phyloP scores from a whole-genome alignment of 2,888 invertebrate species.

The Nemurella pictetii region DNA sequence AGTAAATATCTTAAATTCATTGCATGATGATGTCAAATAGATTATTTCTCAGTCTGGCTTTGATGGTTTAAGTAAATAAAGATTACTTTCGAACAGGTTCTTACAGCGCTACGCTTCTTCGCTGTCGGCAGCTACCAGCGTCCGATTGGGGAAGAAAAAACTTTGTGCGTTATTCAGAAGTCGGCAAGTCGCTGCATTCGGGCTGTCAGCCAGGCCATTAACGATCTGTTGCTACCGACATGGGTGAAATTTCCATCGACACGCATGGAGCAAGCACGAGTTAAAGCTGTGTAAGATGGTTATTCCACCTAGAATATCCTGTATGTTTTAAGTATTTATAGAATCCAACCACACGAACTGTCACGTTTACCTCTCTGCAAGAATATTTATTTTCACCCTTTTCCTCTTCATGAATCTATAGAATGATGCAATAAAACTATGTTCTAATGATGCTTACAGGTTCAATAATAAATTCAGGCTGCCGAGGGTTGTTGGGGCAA shows the following conservation, averaged over 20 bases:
- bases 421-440: no score
- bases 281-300: neutral
- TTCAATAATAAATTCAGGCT: neutral
- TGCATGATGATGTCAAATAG: neutral
- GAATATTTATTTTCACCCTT: no score
- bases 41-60: no score
- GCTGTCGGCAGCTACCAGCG: conserved; percentile 1
- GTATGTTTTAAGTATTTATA: no score
- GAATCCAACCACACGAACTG: no score
- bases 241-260: neutral
- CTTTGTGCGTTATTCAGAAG: neutral
- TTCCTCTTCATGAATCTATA: no score
- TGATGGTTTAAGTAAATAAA: no score
- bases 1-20: neutral
- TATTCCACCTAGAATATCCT: no score
- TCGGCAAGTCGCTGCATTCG: conserved; percentile 14
- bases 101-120: neutral
- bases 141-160: neutral
- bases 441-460: no score
- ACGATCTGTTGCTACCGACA: neutral
- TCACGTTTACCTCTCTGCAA: no score
- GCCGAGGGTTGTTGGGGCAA: neutral
- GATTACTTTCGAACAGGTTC: no score
- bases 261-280: neutral
- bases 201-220: neutral